Base-by-base conservation (phyloP, 2,797 vertebrate species). In the Tarsius wallacei region DNA sequence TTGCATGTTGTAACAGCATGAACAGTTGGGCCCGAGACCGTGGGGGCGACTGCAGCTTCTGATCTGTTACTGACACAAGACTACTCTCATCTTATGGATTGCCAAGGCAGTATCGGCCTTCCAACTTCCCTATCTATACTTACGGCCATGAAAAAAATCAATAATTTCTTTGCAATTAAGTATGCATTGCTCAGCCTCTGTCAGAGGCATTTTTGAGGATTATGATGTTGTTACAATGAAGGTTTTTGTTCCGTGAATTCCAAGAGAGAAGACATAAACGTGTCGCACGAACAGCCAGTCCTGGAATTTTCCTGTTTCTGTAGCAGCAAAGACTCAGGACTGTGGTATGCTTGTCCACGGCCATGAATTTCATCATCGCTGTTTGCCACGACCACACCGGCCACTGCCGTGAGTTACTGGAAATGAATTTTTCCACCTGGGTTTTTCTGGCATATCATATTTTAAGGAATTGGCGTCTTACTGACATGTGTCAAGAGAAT, bases 301-400 rank as follows among this genome's bases (percentile, higher is more conserved):
- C 19, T 3, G 1, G 7, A 0, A 0, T 47, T 19, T 5, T 6
- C 24, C 47, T 16, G 2, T 42, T 59, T 55, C n/a, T 33, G 0
- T 4, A 78, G 19, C 16, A 3, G 17, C 42, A n/a, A 51, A 49
- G 59, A 28, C 1, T 1, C 7, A 22, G 11, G 3, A 5, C 28
- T 4, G 0, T 0, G 0, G 28, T 6, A 0, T 1, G 5, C 49
- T 55, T 15, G 1, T 31, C 4, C 42, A 2, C 4, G 22, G 21
- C 17, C 2, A 5, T 15, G 8, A 13, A 1, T 31, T 4, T 0
- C 6, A 2, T 1, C 4, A 2, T 19, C 3, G 4, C n/a, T 4
- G 1, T 9, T 16, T 2, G 3, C 11, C 14, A 4, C 21, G 1
- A 7, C 3, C 4, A 0, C 4, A 5, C 10, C 88, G 13, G 19